phyloP scores from a whole-genome alignment of 2,888 invertebrate species.

The Lasioglossum morio region DNA sequence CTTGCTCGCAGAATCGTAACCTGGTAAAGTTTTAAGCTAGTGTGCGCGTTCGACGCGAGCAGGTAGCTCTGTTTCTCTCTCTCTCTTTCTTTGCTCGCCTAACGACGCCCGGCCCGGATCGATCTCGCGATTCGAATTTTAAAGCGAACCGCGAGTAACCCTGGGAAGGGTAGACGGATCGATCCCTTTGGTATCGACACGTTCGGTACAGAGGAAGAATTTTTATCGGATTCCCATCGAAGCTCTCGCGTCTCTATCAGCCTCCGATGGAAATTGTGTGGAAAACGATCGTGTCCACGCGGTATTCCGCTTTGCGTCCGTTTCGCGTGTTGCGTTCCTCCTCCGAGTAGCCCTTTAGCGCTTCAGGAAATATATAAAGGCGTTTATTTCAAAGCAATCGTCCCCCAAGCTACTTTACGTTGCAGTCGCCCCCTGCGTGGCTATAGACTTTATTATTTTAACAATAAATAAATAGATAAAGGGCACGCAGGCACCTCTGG shows the following conservation, averaged over 20 bases:
- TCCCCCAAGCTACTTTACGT: too few species aligned
- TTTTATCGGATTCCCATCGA: not conserved
- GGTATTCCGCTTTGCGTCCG: not conserved
- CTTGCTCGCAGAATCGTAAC: not conserved
- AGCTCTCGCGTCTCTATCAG: not conserved
- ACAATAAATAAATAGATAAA: too few species aligned
- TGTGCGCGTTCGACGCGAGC: not conserved
- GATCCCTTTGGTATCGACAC: not conserved
- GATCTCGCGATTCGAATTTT: not conserved
- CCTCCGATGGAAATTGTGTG: not conserved
- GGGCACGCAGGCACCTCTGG: too few species aligned
- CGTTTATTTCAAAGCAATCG: too few species aligned
- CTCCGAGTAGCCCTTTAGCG: not conserved
- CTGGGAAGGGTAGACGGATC: not conserved
- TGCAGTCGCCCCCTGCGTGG: too few species aligned
- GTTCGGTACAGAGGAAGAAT: not conserved
- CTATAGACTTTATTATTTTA: too few species aligned
- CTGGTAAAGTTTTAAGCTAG: not conserved
- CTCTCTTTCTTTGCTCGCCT: not conserved
- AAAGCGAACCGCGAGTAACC: not conserved
- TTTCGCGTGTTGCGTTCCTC: not conserved
- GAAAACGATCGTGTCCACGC: not conserved
- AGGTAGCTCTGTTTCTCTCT: not conserved
- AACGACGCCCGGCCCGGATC: conserved; percentile 3
- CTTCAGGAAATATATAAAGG: not conserved